A percentile compares a stretch with the other conserved stretches of the same genome.
phyloP scores from a whole-genome alignment of 2,797 vertebrate genomes.

The Semotilus atromaculatus region DNA sequence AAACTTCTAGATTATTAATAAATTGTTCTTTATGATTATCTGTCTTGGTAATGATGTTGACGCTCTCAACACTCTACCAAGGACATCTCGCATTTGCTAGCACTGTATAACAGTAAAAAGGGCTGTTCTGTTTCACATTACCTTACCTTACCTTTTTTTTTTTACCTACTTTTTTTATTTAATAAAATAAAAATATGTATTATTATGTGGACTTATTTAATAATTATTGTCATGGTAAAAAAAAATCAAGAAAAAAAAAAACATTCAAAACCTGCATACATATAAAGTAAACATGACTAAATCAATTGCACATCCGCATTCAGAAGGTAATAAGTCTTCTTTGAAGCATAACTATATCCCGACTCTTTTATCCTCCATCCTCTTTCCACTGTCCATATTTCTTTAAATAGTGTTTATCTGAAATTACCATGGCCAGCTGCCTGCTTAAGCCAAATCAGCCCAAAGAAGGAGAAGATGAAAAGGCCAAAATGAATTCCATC shows the following conservation, averaged over 20 bases:
- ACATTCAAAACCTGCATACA: not conserved
- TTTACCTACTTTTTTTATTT: not conserved
- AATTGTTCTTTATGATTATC: not conserved
- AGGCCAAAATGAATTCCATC: constrained; percentile 87
- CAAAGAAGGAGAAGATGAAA: constrained; percentile 69
- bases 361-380: constrained; percentile 56
- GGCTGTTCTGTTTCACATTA: not conserved
- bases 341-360: constrained; percentile 39
- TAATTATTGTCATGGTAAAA: constrained; percentile 17
- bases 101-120: not conserved
- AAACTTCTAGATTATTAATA: not conserved
- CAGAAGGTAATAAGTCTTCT: constrained; percentile 46
- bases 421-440: constrained; percentile 74
- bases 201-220: constrained; percentile 6
- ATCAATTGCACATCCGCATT: not conserved
- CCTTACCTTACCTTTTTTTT: not conserved
- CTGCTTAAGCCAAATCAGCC: constrained; percentile 69
- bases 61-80: not conserved
- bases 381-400: constrained; percentile 68
- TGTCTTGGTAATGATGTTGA: constrained; percentile 7
- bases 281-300: not conserved
- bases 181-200: not conserved
- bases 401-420: constrained; percentile 78
- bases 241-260: not conserved
- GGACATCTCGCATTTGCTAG: not conserved